Percentiles rank a stretch among this genome's conserved stretches.
Evolutionary conservation across 1,140 invertebrate genomes (phyloP).

Genomic region (Drosophila miranda): DNA sequence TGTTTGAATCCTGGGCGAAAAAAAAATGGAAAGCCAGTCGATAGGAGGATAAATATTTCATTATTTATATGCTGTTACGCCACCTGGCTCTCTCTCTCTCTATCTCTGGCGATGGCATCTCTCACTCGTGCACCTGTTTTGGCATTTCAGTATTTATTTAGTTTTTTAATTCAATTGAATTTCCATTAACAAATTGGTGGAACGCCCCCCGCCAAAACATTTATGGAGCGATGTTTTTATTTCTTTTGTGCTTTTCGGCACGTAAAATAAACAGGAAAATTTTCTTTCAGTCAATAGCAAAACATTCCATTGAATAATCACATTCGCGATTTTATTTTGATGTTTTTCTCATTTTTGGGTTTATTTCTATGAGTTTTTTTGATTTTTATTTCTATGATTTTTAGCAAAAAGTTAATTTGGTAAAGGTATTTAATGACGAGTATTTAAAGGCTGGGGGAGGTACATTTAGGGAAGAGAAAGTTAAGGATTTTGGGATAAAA

Average conservation of each 20-base stretch:
- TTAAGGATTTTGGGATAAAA: no score
- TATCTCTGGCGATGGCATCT: neutral
- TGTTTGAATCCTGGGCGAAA: constrained; percentile 3
- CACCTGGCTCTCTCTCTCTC: neutral
- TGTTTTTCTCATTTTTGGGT: no score
- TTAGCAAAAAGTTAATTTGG: no score
- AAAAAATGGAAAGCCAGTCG: neutral
- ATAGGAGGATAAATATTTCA: constrained; percentile 21
- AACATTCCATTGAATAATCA: no score
- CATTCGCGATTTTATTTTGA: no score
- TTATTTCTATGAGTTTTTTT: no score
- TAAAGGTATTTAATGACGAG: no score
- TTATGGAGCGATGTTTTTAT: constrained; percentile 23
- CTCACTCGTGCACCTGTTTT: constrained; percentile 28
- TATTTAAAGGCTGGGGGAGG: no score
- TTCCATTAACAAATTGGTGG: constrained; percentile 77
- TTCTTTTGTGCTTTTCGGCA: constrained; percentile 28
- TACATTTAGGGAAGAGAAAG: no score
- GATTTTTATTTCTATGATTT: no score
- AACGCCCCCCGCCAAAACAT: constrained; percentile 5
- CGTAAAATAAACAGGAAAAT: constrained; percentile 6
- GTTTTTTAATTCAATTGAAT: constrained; percentile 76
- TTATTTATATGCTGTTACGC: constrained; percentile 53
- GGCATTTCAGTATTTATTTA: constrained; percentile 58
- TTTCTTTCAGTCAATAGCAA: no score